Conservation (phyloP, 2,113 vertebrate species). For the Ardeotis arabs region DNA sequence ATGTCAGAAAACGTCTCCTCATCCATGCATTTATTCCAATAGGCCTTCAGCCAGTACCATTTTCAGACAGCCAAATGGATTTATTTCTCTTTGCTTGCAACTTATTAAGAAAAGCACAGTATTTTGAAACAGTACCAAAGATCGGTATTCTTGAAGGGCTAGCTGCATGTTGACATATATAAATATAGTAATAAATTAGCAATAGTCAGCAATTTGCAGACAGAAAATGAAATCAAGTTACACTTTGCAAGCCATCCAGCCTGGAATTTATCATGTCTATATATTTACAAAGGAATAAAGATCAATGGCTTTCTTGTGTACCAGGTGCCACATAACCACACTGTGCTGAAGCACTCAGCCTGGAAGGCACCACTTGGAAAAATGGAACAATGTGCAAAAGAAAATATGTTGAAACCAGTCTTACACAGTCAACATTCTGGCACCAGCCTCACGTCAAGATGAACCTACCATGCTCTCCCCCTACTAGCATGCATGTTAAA, state of each 20-base stretch:
- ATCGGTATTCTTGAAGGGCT: background rate
- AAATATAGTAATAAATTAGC: background rate
- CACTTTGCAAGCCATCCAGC: background rate
- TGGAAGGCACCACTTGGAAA: background rate
- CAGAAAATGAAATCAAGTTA: background rate
- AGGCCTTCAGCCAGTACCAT: background rate
- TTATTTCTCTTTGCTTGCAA: background rate
- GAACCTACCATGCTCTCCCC: background rate
- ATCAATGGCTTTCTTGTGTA: background rate
- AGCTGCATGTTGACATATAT: background rate
- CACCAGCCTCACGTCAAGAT: background rate
- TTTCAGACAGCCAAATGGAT: background rate
- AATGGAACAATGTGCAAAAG: background rate
- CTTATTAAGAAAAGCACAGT: background rate
- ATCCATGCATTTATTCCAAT: background rate
- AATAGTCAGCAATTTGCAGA: background rate
- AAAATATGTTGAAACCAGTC: background rate
- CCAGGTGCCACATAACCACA: background rate
- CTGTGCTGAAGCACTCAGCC: background rate
- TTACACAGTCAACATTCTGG: background rate
- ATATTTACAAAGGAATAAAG: background rate
- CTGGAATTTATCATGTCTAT: background rate
- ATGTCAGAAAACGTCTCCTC: background rate
- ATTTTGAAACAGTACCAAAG: background rate
- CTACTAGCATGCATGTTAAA: background rate